Conservation (phyloP, 2,113 vertebrate genomes). For the Formicarius rufipectus region DNA sequence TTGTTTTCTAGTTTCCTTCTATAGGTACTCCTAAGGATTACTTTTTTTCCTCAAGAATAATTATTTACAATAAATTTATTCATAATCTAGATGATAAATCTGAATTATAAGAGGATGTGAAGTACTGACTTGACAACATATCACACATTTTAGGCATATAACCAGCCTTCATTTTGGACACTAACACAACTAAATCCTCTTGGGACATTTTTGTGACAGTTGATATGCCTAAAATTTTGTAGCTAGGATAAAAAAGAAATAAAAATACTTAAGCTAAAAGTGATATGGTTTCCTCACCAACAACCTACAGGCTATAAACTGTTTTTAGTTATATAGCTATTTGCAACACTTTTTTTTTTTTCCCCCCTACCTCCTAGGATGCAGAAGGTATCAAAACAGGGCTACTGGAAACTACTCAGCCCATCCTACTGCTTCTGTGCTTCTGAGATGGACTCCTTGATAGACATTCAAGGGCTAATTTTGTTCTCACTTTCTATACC, state of each 20-base stretch:
- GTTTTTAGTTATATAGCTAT: neutral
- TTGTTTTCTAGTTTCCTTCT: neutral
- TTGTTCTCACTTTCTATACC: neutral
- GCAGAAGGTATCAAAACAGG: neutral
- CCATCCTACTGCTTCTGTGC: neutral
- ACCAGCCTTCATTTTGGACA: neutral
- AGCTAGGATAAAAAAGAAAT: neutral
- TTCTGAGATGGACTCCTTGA: neutral
- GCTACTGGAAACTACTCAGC: neutral
- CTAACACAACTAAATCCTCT: neutral
- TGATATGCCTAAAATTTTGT: neutral
- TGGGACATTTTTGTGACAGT: neutral
- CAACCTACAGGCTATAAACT: neutral
- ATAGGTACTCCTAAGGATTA: neutral
- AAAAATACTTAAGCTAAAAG: neutral
- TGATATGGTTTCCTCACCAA: neutral
- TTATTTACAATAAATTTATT: neutral
- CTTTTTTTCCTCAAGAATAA: neutral
- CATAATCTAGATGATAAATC: neutral
- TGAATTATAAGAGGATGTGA: neutral
- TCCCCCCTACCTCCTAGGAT: neutral
- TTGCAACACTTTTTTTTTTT: neutral
- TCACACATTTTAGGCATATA: neutral
- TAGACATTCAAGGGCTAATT: neutral
- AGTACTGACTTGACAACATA: neutral